Evolutionary conservation across 1,140 invertebrate genomes (phyloP).

Genomic region (Periplaneta americana): DNA sequence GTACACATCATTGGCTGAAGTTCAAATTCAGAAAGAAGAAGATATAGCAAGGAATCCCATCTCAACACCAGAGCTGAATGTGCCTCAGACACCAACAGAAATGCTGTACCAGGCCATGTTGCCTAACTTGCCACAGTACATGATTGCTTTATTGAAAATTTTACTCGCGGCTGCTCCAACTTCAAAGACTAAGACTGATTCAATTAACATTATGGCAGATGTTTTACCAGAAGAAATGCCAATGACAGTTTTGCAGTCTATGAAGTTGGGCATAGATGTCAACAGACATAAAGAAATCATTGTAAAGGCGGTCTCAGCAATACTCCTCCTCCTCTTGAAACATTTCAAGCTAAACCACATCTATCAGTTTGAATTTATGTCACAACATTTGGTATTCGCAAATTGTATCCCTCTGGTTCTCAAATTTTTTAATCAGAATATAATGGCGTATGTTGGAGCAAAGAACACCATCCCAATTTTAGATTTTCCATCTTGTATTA

Average conservation of each 20-base stretch:
- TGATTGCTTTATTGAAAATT: slow-evolving; percentile 96
- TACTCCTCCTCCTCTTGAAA: slow-evolving; percentile 89
- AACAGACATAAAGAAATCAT: slow-evolving; percentile 99
- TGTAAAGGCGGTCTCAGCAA: slow-evolving; percentile 94
- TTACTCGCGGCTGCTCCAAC: slow-evolving; percentile 95
- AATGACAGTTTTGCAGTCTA: slow-evolving; percentile 93
- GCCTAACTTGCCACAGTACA: slow-evolving; percentile 91
- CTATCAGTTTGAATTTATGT: slow-evolving; percentile 99
- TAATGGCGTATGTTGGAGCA: slow-evolving; percentile 89
- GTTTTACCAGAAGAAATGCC: slow-evolving; percentile 96
- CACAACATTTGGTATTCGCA: slow-evolving; percentile 97
- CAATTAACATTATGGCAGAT: slow-evolving; percentile 97
- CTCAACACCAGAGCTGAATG: slow-evolving; percentile 57
- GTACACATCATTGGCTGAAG: slow-evolving; percentile 76
- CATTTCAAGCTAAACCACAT: slow-evolving; percentile 99
- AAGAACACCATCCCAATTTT: slow-evolving; percentile 88
- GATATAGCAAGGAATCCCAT: slow-evolving; percentile 70
- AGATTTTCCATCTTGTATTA: slow-evolving; percentile 94
- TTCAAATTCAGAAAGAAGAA: slow-evolving; percentile 78
- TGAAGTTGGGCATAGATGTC: slow-evolving; percentile 95
- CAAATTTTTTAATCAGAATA: slow-evolving; percentile 99
- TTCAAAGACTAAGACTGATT: slow-evolving; percentile 96
- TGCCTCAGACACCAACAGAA: slow-evolving; percentile 76
- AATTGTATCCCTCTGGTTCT: slow-evolving; percentile 98
- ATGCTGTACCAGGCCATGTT: slow-evolving; percentile 87